Percentiles rank a stretch among this genome's conserved stretches.
Conservation (phyloP, 1,140 invertebrate genomes). For the Sminthurides bifidus region DNA sequence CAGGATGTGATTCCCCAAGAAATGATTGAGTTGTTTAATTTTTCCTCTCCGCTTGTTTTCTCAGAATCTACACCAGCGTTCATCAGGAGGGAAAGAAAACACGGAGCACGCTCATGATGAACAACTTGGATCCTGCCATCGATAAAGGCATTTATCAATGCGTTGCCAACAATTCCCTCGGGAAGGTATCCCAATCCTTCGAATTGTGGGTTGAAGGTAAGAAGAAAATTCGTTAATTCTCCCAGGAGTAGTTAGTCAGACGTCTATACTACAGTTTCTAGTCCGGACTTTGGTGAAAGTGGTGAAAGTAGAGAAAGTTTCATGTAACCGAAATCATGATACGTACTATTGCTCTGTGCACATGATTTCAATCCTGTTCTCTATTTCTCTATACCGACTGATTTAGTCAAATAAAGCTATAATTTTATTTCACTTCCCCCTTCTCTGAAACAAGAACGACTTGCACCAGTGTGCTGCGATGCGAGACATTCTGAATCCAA, state of each 20-base stretch:
- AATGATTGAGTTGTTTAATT: too few species aligned
- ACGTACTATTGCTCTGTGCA: neutral
- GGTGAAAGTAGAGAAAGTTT: neutral
- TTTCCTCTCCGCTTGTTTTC: neutral
- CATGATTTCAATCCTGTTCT: too few species aligned
- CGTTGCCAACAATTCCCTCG: slow-evolving; percentile 20
- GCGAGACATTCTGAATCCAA: too few species aligned
- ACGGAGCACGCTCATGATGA: slow-evolving; percentile 21
- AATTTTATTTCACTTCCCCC: too few species aligned
- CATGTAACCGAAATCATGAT: neutral
- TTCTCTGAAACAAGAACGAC: too few species aligned
- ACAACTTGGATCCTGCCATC: slow-evolving; percentile 15
- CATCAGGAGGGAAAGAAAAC: slow-evolving; percentile 18
- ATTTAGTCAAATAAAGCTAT: too few species aligned
- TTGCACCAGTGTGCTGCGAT: too few species aligned
- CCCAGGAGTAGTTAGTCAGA: neutral
- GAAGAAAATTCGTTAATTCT: neutral
- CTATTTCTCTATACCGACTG: too few species aligned
- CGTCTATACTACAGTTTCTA: neutral
- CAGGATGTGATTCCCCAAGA: too few species aligned
- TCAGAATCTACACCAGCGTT: slow-evolving; percentile 21
- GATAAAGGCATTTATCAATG: slow-evolving; percentile 22
- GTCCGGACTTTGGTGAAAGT: neutral
- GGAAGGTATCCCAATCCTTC: slow-evolving; percentile 20
- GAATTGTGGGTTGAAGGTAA: slow-evolving; percentile 22